Evolutionary conservation across 2,113 vertebrate species (phyloP), one percentile per base, ranked within the genome.

Genomic region (Probosciger aterrimus): DNA sequence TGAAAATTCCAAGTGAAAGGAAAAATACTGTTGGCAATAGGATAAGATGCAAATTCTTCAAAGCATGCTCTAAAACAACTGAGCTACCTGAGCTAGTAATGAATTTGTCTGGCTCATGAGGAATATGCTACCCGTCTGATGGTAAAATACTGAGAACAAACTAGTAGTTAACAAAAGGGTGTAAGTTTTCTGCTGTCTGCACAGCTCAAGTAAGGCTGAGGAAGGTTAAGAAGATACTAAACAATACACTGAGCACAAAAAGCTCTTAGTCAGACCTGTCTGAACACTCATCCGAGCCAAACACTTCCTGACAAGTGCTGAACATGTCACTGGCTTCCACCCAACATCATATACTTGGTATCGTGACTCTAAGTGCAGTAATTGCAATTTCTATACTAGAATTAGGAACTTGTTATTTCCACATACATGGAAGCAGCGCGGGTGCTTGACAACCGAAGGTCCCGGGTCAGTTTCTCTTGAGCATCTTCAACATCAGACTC

Each of bases 391-490:
- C 35, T 70, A 0, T 11, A 33, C 39, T 5, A 27, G 43, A 55
- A 50, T 39, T 18, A 77, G 35, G 46, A 68, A 37, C 46, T 83
- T 44, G 35, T 46, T 33, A n/a, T 44, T 80, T 33, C 8, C 16
- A 94, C 98, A 8, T 97, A 99, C 99, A 99, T 99, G 82, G 99
- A 99, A 37, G 99, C 99, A 87, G 99, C 98, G 35, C 99, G 98
- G 79, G 99, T 98, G 98, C 99, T 99, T 85, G 99, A 99, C 83
- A 99, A 98, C 59, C 99, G 97, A 44, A 99, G 98, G 96, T 99
- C 99, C 71, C 98, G 97, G 63, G 98, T 98, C 96, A 99, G 96
- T 93, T 98, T 99, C 93, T 99, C 99, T 30, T 99, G 92, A 98
- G 98, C 97, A 98, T 99, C 98, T 98, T 99, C 98, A 98, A 94